These are phyloP conservation scores for Coenonympha arcania DNA, from an alignment of 2,888 invertebrate species.

Conservation along the genomic window DNA sequence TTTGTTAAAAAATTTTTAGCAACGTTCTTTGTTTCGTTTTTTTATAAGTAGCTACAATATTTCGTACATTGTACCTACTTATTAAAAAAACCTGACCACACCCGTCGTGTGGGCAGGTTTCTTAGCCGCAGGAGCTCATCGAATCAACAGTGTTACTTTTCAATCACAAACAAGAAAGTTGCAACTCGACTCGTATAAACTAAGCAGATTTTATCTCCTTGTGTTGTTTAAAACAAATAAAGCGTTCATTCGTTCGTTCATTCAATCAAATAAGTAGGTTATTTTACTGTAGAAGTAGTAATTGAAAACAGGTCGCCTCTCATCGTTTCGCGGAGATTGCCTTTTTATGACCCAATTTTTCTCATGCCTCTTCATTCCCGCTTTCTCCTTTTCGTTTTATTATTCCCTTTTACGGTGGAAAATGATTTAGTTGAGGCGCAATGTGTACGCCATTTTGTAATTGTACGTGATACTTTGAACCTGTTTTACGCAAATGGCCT, in stretches of 20 bases:
- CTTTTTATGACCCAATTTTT: constrained; percentile 65
- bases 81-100: too few species aligned
- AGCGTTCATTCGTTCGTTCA: neutral
- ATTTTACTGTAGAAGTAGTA: constrained; percentile 28
- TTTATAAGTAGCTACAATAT: too few species aligned
- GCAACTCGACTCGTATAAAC: too few species aligned
- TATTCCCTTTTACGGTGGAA: constrained; percentile 16
- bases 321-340: constrained; percentile 55
- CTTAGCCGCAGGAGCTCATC: too few species aligned
- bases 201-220: neutral
- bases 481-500: neutral
- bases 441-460: constrained; percentile 7
- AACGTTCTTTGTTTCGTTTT: too few species aligned
- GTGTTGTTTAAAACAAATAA: neutral
- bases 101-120: too few species aligned
- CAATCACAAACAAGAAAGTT: too few species aligned
- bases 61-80: too few species aligned
- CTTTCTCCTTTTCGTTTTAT: constrained; percentile 17
- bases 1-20: too few species aligned
- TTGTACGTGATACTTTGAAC: neutral
- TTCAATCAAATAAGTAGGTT: constrained; percentile 5
- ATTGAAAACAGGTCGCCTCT: constrained; percentile 45
- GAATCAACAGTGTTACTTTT: too few species aligned
- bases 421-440: constrained; percentile 10
- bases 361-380: constrained; percentile 39